phyloP scores from a whole-genome alignment of 2,888 invertebrate species.

The Erannis defoliaria region DNA sequence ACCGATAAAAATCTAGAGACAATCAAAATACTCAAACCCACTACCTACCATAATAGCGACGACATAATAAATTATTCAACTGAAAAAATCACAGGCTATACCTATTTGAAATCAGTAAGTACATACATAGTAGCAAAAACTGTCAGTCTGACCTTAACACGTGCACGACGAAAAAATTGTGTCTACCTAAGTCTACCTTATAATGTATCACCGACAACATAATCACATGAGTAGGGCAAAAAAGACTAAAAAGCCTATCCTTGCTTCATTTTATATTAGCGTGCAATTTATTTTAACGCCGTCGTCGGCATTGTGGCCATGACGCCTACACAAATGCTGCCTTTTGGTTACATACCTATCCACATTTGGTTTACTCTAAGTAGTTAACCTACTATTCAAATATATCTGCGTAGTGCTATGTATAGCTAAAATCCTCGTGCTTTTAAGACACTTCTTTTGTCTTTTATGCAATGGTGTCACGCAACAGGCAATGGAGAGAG shows the following conservation, averaged over 20 bases:
- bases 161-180: not conserved
- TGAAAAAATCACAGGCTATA: not conserved
- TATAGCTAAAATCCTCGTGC: not conserved
- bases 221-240: not conserved
- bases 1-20: too few relatives aligned
- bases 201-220: not conserved
- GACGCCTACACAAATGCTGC: not conserved
- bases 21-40: too few relatives aligned
- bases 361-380: slow-evolving; percentile 2
- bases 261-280: not conserved
- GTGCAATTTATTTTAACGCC: slow-evolving; percentile 4
- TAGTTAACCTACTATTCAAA: slow-evolving; percentile 2
- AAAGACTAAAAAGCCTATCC: not conserved
- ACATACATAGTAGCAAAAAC: not conserved
- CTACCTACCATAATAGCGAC: not conserved
- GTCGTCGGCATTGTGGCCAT: not conserved
- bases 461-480: too few relatives aligned
- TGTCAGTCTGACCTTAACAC: not conserved
- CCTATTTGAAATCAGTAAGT: not conserved
- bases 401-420: not conserved
- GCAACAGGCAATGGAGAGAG: too few relatives aligned
- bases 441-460: too few relatives aligned
- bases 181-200: not conserved
- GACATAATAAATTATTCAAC: not conserved
- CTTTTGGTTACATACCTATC: not conserved